Evolutionary conservation across 1,140 invertebrate species (phyloP), one percentile per base, ranked within the genome.

Genomic region (Euura lappo): DNA sequence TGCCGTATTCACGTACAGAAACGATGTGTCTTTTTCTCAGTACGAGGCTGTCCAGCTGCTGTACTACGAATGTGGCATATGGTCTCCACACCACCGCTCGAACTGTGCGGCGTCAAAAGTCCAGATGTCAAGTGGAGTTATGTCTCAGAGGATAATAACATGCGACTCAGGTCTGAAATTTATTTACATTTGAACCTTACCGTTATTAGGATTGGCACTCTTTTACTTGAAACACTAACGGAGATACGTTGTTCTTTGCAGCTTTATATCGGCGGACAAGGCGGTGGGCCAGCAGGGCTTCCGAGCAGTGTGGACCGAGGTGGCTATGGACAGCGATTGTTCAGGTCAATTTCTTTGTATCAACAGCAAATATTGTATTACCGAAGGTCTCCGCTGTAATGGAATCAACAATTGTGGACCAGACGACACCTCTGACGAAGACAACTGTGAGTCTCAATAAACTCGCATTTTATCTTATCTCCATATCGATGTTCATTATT

Each of bases 231-330:
- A 28, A 28, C 28, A 28, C 13, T 42, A 67, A 46, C 13, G 11
- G 2, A 72, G 28, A 28, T 28, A 28, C 28, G 1, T 28, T 28
- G 28, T 28, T 28, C 28, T 28, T 28, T 84, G 77, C 87, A 94
- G 94, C 85, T 96, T 96, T 83, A 93, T 94, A 77, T 93, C 93
- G 71, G 94, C 94, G 64, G 94, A 95, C 80, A 96, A 95, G 87
- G 93, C 94, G 65, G 93, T 94, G 10, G 94, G 94, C 67, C 85
- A 87, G 72, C 89, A 92, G 80, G 96, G 96, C 69, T 98, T 97
- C 87, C 92, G 93, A 77, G 94, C 94, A 44, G 91, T 96, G 67
- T 97, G 96, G 96, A 97, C 96, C 28, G 96, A 97, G 89, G 92
- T 95, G 74, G 88, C 89, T 74, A 90, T 88, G 66, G 88, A 89